A percentile compares a stretch with the other conserved stretches of the same genome.
phyloP scores from a whole-genome alignment of 2,113 vertebrate genomes.

The Oncorhynchus nerka region DNA sequence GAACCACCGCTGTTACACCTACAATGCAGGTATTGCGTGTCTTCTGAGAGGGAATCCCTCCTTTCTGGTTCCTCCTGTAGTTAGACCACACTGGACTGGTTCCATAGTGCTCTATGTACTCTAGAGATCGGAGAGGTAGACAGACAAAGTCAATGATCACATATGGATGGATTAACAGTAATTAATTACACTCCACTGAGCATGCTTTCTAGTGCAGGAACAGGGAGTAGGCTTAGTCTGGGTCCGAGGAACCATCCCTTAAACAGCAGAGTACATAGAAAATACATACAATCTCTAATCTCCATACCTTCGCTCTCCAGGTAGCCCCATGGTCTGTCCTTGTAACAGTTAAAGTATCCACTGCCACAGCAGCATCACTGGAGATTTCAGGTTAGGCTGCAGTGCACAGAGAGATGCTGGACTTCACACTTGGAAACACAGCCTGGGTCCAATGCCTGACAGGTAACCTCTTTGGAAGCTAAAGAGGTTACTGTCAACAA shows the following conservation, averaged over 20 bases:
- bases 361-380: neutral
- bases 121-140: slow-evolving; percentile 53
- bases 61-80: slow-evolving; percentile 89
- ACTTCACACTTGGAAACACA: neutral
- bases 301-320: slow-evolving; percentile 82
- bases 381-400: slow-evolving; percentile 22
- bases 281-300: too few species aligned
- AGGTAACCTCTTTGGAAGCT: slow-evolving; percentile 27
- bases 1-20: slow-evolving; percentile 26
- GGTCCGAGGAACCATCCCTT: too few species aligned
- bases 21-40: slow-evolving; percentile 88
- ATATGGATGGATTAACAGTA: too few species aligned
- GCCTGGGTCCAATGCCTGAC: neutral
- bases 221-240: too few species aligned
- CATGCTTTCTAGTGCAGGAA: slow-evolving; percentile 82
- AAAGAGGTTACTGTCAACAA: too few species aligned
- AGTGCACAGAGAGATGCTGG: slow-evolving; percentile 26
- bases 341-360: slow-evolving; percentile 64
- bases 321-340: slow-evolving; percentile 84
- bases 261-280: too few species aligned
- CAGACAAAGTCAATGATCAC: neutral
- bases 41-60: slow-evolving; percentile 80
- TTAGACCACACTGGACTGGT: slow-evolving; percentile 74
- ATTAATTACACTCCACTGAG: slow-evolving; percentile 66
- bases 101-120: slow-evolving; percentile 82